Percentiles rank a stretch among this genome's conserved stretches.
These are phyloP conservation scores for Aphelenchoides bicaudatus DNA, from an alignment of 2,888 invertebrate species.

Conservation along the genomic window DNA sequence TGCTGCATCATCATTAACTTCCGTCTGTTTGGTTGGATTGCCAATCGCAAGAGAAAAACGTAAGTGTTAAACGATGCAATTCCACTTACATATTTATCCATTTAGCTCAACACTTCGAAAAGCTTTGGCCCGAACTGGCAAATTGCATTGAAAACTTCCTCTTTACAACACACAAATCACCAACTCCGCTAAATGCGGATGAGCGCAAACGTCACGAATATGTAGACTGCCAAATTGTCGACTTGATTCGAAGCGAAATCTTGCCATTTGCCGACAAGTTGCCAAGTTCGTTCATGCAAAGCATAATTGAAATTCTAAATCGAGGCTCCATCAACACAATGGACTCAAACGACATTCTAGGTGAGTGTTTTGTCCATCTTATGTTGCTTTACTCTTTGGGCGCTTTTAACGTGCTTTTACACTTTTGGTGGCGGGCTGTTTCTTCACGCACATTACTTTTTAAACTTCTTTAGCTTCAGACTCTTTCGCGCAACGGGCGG, in stretches of 20 bases:
- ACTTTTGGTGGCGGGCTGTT: slow-evolving; percentile 22
- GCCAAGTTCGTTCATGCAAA: slow-evolving; percentile 76
- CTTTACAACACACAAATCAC: slow-evolving; percentile 72
- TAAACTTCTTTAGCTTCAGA: slow-evolving; percentile 55
- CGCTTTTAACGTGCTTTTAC: slow-evolving; percentile 1
- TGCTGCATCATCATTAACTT: slow-evolving; percentile 73
- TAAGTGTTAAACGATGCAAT: slow-evolving; percentile 18
- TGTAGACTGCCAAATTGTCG: slow-evolving; percentile 68
- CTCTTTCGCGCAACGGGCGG: slow-evolving; percentile 61
- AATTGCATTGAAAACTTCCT: slow-evolving; percentile 83
- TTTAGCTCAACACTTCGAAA: slow-evolving; percentile 43
- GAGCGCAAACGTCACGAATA: slow-evolving; percentile 56
- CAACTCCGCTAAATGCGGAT: slow-evolving; percentile 48
- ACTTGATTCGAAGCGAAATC: slow-evolving; percentile 75
- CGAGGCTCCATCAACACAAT: slow-evolving; percentile 73
- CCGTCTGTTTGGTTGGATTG: slow-evolving; percentile 77
- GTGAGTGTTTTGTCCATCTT: slow-evolving; percentile 31
- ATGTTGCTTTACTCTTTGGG: background rate
- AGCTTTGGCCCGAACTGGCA: slow-evolving; percentile 78
- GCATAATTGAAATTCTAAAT: slow-evolving; percentile 78
- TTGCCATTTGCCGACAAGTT: slow-evolving; percentile 75
- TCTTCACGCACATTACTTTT: background rate
- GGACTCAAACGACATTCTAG: slow-evolving; percentile 54
- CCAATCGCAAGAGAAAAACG: slow-evolving; percentile 78
- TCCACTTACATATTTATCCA: background rate